These are phyloP conservation scores for Coelopa frigida DNA, from an alignment of 1,140 invertebrate species.

Conservation along the genomic window DNA sequence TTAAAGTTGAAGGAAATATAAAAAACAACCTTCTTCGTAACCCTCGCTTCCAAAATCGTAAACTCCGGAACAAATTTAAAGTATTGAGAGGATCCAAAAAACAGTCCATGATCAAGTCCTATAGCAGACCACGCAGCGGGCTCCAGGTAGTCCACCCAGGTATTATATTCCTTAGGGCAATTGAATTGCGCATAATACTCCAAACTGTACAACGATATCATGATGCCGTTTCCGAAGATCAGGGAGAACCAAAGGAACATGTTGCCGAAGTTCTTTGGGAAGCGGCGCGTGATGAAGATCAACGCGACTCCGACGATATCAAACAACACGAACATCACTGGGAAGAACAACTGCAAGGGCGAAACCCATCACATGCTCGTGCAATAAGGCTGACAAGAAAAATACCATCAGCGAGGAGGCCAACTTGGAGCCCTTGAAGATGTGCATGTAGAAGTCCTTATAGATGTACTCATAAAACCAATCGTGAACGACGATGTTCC, in stretches of 20 bases:
- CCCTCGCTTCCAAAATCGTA: no score
- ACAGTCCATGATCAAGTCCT: no score
- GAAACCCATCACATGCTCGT: conserved; percentile 77
- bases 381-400: conserved; percentile 62
- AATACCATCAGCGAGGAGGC: conserved; percentile 55
- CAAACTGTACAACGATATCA: conserved; percentile 72
- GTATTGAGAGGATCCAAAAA: no score
- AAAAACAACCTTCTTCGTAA: no score
- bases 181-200: conserved; percentile 79
- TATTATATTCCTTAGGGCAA: conserved; percentile 51
- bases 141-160: conserved; percentile 26
- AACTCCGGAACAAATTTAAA: no score
- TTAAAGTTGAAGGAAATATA: no score
- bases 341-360: conserved; percentile 80
- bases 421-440: conserved; percentile 47
- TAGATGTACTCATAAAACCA: conserved; percentile 93
- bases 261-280: conserved; percentile 57
- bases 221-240: conserved; percentile 66
- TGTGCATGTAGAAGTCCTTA: conserved; percentile 65
- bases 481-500: conserved; percentile 92
- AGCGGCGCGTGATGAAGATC: conserved; percentile 51
- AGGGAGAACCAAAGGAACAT: conserved; percentile 74
- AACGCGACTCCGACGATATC: conserved; percentile 52
- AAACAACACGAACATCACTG: conserved; percentile 70
- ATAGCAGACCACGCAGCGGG: conserved; percentile 47